phyloP scores from a whole-genome alignment of 2,797 vertebrate species.

The Diplodus sargus region DNA sequence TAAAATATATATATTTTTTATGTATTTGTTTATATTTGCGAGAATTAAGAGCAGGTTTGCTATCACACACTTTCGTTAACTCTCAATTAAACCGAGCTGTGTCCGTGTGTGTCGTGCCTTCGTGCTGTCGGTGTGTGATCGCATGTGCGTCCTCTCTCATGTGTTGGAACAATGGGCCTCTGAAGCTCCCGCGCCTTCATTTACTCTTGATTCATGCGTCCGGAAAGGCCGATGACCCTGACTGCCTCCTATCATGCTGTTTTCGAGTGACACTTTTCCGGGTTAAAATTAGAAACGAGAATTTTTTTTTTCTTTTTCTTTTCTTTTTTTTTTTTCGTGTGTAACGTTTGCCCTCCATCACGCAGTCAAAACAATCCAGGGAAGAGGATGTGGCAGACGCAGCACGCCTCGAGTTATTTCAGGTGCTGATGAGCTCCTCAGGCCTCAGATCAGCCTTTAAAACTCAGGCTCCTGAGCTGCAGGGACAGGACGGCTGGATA shows the following conservation, averaged over 20 bases:
- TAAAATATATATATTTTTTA: neutral
- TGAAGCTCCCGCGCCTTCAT: conserved; percentile 74
- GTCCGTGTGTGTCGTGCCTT: neutral
- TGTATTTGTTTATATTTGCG: neutral
- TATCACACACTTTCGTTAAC: neutral
- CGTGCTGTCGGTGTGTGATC: neutral
- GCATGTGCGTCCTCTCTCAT: conserved; percentile 56
- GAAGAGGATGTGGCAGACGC: conserved; percentile 86
- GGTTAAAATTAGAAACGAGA: conserved; percentile 88
- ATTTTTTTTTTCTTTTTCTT: conserved; percentile 54
- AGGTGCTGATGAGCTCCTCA: conserved; percentile 78
- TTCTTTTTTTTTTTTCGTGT: conserved; percentile 56
- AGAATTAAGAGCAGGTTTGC: neutral
- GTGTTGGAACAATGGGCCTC: conserved; percentile 71
- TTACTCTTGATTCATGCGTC: conserved; percentile 76
- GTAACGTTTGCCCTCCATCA: conserved; percentile 81
- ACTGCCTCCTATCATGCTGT: conserved; percentile 82
- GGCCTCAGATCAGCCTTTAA: conserved; percentile 41
- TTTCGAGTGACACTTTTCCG: conserved; percentile 89
- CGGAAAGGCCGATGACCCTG: conserved; percentile 85
- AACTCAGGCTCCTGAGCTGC: neutral
- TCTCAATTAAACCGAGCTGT: conserved; percentile 5
- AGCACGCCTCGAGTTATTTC: conserved; percentile 83
- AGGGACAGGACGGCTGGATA: neutral
- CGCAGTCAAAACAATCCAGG: conserved; percentile 89